Evolutionary conservation across 2,888 invertebrate species (phyloP).

Genomic region (Pyrocoelia pectoralis): DNA sequence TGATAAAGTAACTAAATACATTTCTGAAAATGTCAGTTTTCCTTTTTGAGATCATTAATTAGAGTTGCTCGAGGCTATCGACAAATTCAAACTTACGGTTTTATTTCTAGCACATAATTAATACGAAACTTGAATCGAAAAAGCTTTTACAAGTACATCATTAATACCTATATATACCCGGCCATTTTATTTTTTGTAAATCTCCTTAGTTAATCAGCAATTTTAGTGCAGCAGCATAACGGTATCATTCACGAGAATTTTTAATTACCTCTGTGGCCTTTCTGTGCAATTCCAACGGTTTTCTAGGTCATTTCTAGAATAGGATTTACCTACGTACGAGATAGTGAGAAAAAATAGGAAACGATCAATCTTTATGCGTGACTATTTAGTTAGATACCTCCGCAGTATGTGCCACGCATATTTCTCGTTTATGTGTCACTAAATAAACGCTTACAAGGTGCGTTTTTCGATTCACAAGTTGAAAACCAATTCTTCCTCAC

Average conservation of each 20-base stretch:
- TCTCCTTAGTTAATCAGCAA: background rate
- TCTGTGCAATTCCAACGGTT: too few relatives aligned
- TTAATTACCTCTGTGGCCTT: too few relatives aligned
- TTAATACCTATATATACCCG: constrained; percentile 11
- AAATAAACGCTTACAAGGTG: constrained; percentile 4
- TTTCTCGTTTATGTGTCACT: background rate
- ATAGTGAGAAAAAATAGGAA: background rate
- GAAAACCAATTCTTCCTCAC: too few relatives aligned
- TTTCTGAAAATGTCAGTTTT: constrained; percentile 37
- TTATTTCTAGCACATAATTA: constrained; percentile 37
- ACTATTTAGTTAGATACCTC: background rate
- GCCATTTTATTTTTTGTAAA: background rate
- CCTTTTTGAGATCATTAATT: constrained; percentile 37
- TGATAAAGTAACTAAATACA: constrained; percentile 34
- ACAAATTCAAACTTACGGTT: constrained; percentile 31
- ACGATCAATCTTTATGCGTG: constrained; percentile 8
- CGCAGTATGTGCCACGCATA: background rate
- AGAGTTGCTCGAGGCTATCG: constrained; percentile 36
- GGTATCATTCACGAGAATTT: too few relatives aligned
- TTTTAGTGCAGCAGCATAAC: too few relatives aligned
- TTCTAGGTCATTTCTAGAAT: too few relatives aligned
- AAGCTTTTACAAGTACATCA: constrained; percentile 30
- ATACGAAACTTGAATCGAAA: constrained; percentile 36
- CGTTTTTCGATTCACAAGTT: background rate
- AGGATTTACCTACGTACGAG: too few relatives aligned